Evolutionary conservation across 1,140 invertebrate genomes (phyloP).

Genomic region (Apis florea): DNA sequence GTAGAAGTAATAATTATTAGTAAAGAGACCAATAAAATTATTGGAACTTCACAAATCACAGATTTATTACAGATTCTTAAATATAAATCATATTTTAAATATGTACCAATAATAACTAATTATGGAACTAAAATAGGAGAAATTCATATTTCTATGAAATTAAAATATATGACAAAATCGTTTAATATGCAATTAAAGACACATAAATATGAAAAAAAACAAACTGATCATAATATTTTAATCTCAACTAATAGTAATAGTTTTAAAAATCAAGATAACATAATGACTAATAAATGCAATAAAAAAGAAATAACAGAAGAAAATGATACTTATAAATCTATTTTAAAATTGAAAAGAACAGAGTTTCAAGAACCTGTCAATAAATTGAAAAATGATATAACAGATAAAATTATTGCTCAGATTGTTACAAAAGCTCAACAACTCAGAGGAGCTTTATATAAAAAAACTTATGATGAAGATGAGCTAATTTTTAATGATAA

Average conservation of each 20-base stretch:
- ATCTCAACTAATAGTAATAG: background rate
- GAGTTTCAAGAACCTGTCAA: slow-evolving; percentile 44
- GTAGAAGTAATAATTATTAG: slow-evolving; percentile 69
- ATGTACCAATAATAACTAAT: slow-evolving; percentile 68
- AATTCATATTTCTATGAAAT: slow-evolving; percentile 68
- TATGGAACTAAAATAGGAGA: slow-evolving; percentile 69
- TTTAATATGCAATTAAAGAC: slow-evolving; percentile 43
- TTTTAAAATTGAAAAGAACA: slow-evolving; percentile 65
- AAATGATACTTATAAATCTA: slow-evolving; percentile 53
- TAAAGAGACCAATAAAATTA: slow-evolving; percentile 62
- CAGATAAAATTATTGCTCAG: slow-evolving; percentile 70
- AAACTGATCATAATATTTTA: slow-evolving; percentile 30
- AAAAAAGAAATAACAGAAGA: slow-evolving; percentile 13
- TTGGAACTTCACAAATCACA: slow-evolving; percentile 69
- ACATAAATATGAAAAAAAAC: slow-evolving; percentile 36
- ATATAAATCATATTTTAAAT: slow-evolving; percentile 65
- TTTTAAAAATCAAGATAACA: slow-evolving; percentile 18
- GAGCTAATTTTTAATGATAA: slow-evolving; percentile 50
- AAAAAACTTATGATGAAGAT: slow-evolving; percentile 67
- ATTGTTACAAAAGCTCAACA: slow-evolving; percentile 71
- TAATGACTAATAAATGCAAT: background rate
- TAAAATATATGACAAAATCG: slow-evolving; percentile 53
- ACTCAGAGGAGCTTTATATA: slow-evolving; percentile 69
- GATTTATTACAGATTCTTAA: slow-evolving; percentile 69
- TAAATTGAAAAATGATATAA: slow-evolving; percentile 62